These are phyloP conservation scores for Chaetophractus vellerosus DNA, from an alignment of 2,797 vertebrate genomes.

Conservation along the genomic window DNA sequence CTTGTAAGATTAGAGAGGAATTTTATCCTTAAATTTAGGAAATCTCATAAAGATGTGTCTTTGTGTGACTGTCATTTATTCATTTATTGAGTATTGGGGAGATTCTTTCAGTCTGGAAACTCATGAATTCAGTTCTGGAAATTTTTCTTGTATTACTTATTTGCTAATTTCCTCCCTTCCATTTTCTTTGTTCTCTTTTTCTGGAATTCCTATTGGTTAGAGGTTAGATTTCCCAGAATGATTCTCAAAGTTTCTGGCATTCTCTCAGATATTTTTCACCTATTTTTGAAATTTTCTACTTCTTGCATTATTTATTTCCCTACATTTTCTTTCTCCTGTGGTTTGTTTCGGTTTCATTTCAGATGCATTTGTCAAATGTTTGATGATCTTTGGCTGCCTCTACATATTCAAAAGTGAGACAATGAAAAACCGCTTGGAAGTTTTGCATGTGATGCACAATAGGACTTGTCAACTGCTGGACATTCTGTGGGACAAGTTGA, in stretches of 20 bases:
- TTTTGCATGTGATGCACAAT: neutral
- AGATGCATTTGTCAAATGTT: neutral
- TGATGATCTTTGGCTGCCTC: neutral
- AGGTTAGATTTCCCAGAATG: slow-evolving; percentile 21
- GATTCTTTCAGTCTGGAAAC: neutral
- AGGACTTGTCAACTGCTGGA: neutral
- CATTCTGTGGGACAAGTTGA: neutral
- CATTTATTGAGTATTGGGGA: neutral
- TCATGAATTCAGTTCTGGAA: neutral
- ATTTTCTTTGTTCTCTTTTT: neutral
- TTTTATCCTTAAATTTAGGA: slow-evolving; percentile 2
- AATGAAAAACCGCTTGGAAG: neutral
- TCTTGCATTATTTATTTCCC: slow-evolving; percentile 4
- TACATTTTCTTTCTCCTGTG: neutral
- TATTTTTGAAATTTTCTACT: neutral
- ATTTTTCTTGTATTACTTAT: neutral
- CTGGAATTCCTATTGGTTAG: neutral
- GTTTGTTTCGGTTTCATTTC: neutral
- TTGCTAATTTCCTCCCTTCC: slow-evolving; percentile 7
- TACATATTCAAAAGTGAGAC: neutral
- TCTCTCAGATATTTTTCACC: neutral
- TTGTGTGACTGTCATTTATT: neutral
- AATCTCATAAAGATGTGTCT: neutral
- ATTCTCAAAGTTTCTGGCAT: slow-evolving; percentile 2
- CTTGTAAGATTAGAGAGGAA: neutral